Base-by-base conservation (phyloP, 2,113 vertebrate genomes). In the Rutilus rutilus region DNA sequence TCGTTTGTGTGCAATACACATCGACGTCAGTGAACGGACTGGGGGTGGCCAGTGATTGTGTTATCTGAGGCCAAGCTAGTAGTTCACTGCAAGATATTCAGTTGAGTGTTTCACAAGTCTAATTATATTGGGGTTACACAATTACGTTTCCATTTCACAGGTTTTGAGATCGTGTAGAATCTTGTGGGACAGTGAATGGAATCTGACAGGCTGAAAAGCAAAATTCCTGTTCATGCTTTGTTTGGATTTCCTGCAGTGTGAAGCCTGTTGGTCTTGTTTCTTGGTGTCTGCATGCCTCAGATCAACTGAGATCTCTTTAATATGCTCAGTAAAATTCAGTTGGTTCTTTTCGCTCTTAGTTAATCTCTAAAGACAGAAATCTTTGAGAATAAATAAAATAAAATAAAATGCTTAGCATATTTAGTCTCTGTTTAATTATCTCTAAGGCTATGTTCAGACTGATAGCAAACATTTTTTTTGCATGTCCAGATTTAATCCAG, bases 241-340 rank as follows among this genome's bases (percentile, higher is more conserved):
- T 86, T 86, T 80, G 76, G 62, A 69, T 54, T 78, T 36, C 47
- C 75, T 69, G 76, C 36, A 4, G 21, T 85, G 76, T 59, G 15
- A 42, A 79, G 36, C 57, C 52, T 39, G 17, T 45, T 86, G 62
- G 50, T 67, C 65, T 80, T 69, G 45, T 69, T 47, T 69, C 25
- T 33, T 82, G 79, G 42, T 82, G 62, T 19, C 62, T 47, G 25
- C 67, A 30, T 30, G 36, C 60, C 57, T 60, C 57, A 77, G n/a
- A 77, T 54, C 57, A 79, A 79, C 52, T 60, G 54, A 25, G 54
- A 42, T 80, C 3, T 23, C 8, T 27, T 81, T 82, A 67, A 50
- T 67, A 25, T 50, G 6, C 25, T 45, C 45, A 33, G 62, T 15
- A 15, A 30, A 82, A 33, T 47, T 21, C 9, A 50, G 17, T 57